A percentile compares a stretch with the other conserved stretches of the same genome.
Conservation (phyloP, 2,797 vertebrate genomes). For the Tolypeutes matacus region DNA sequence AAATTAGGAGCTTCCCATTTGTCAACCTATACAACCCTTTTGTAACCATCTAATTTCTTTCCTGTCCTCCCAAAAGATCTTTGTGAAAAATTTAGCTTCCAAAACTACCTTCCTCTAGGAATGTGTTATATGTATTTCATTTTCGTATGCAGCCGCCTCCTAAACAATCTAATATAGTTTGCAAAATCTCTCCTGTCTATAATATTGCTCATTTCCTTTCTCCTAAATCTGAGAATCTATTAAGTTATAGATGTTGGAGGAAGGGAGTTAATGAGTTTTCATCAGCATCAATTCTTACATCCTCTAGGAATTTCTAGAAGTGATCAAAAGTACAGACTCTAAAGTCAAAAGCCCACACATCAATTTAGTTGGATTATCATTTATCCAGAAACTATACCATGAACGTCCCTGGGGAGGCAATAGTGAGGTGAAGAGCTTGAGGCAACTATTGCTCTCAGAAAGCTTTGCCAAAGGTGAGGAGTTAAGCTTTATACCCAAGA, state of each 20-base stretch:
- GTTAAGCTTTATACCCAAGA: conserved; percentile 27
- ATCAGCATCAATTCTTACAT: background rate
- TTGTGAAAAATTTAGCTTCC: conserved; percentile 76
- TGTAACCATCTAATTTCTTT: conserved; percentile 39
- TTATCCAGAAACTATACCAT: background rate
- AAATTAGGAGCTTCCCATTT: conserved; percentile 50
- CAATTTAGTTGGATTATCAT: conserved; percentile 4
- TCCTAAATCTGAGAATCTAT: conserved; percentile 20
- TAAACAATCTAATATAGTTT: conserved; percentile 24
- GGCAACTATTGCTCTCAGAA: conserved; percentile 1
- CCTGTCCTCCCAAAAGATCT: background rate
- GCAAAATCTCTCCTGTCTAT: background rate
- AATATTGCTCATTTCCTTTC: conserved; percentile 13
- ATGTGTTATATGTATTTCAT: conserved; percentile 35
- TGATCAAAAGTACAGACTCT: background rate
- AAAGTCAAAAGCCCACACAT: background rate
- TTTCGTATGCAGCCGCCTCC: background rate
- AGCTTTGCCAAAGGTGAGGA: background rate
- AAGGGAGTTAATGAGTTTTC: conserved; percentile 13
- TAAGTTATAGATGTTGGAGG: conserved; percentile 18
- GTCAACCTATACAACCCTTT: conserved; percentile 67
- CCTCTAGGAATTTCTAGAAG: conserved; percentile 39
- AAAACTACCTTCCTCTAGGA: conserved; percentile 64
- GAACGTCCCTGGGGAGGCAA: background rate
- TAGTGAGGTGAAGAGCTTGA: background rate